These are phyloP conservation scores for Platynereis dumerilii DNA, from an alignment of 2,888 invertebrate species.

Conservation along the genomic window DNA sequence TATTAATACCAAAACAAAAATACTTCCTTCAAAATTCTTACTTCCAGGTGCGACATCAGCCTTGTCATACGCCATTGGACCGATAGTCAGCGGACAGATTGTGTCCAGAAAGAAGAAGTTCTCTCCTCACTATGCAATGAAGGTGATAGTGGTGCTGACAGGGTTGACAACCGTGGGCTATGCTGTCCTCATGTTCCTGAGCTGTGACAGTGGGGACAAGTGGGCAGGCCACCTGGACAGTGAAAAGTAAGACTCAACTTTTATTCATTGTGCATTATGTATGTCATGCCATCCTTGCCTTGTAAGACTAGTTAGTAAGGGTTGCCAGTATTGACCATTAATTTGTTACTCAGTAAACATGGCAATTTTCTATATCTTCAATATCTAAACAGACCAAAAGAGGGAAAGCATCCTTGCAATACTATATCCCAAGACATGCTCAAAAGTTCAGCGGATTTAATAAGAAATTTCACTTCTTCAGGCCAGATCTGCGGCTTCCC, in stretches of 20 bases:
- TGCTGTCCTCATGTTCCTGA: slow-evolving; percentile 15
- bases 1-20: background rate
- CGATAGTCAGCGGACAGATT: slow-evolving; percentile 24
- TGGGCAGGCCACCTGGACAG: slow-evolving; percentile 18
- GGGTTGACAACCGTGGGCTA: slow-evolving; percentile 9
- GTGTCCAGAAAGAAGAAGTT: slow-evolving; percentile 16
- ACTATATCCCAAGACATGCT: no score
- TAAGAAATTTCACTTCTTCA: no score
- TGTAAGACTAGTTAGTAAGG: no score
- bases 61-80: slow-evolving; percentile 20
- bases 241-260: background rate
- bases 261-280: no score
- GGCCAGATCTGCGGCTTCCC: slow-evolving; percentile 11
- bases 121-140: slow-evolving; percentile 22
- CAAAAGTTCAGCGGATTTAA: no score
- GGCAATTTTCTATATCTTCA: no score
- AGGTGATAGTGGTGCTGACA: slow-evolving; percentile 16
- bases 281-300: no score
- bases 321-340: no score
- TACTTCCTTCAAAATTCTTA: no score
- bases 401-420: no score
- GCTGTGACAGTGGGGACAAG: slow-evolving; percentile 11
- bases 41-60: slow-evolving; percentile 21
- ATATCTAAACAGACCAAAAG: no score
- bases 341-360: no score